These are phyloP conservation scores for Papilio polytes DNA, from an alignment of 1,140 invertebrate species.

Conservation along the genomic window DNA sequence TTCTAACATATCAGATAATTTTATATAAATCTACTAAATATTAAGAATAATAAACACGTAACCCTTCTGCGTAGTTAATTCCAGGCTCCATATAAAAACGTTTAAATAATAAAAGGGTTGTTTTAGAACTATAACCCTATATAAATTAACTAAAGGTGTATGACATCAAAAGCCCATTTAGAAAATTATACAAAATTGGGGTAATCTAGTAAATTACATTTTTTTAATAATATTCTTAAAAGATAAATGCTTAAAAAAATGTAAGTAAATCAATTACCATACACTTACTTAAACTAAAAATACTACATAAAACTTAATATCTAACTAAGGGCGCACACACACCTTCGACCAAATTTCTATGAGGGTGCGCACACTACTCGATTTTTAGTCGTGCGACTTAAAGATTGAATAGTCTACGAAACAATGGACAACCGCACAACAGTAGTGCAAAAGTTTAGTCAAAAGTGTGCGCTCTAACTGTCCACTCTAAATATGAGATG, in stretches of 20 bases:
- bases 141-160: conserved; percentile 50
- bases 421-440: too few relatives aligned
- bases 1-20: background rate
- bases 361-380: too few relatives aligned
- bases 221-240: background rate
- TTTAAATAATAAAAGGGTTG: conserved; percentile 45
- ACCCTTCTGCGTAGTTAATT: background rate
- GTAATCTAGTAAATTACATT: conserved; percentile 39
- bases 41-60: background rate
- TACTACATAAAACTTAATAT: too few relatives aligned
- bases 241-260: background rate
- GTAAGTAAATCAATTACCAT: too few relatives aligned
- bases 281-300: too few relatives aligned
- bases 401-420: too few relatives aligned
- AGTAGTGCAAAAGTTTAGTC: too few relatives aligned
- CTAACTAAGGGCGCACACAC: too few relatives aligned
- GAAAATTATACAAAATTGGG: conserved; percentile 51
- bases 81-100: conserved; percentile 21
- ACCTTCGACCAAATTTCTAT: too few relatives aligned
- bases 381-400: too few relatives aligned
- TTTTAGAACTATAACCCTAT: conserved; percentile 30
- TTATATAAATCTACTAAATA: background rate
- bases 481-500: too few relatives aligned
- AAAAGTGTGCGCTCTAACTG: too few relatives aligned
- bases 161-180: conserved; percentile 57